A percentile compares a stretch with the other conserved stretches of the same genome.
These are phyloP conservation scores for Mystacornis crossleyi DNA, from an alignment of 2,113 vertebrate genomes.

Conservation along the genomic window DNA sequence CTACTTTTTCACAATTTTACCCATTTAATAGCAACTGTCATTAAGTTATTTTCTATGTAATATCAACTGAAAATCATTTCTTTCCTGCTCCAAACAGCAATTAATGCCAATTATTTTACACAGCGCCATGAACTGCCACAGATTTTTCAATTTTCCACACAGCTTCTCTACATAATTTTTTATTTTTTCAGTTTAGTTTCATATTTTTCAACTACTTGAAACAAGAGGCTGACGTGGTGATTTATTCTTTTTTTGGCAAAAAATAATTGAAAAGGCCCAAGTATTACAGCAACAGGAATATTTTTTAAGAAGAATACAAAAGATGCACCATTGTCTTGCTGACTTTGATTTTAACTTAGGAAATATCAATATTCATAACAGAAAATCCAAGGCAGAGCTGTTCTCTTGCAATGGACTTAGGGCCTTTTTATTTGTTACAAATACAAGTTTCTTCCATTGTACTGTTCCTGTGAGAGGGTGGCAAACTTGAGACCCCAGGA, in stretches of 20 bases:
- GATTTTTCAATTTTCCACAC: constrained; percentile 64
- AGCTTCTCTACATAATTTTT: background rate
- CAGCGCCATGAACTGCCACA: constrained; percentile 29
- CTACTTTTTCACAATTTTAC: constrained; percentile 28
- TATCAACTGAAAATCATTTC: constrained; percentile 49
- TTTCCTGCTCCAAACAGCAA: constrained; percentile 59
- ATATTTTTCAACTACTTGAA: constrained; percentile 23
- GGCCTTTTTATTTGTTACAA: background rate
- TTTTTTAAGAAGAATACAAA: background rate
- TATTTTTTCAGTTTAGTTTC: background rate
- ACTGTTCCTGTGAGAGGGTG: background rate
- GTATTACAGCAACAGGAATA: background rate
- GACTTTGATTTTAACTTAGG: background rate
- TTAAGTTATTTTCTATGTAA: constrained; percentile 53
- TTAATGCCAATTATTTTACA: constrained; percentile 67
- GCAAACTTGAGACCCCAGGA: background rate
- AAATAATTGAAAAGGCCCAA: background rate
- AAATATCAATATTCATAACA: background rate
- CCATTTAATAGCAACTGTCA: constrained; percentile 47
- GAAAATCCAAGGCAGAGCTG: background rate
- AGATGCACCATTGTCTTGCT: background rate
- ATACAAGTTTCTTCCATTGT: background rate
- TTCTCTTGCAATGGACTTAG: background rate
- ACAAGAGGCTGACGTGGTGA: background rate
- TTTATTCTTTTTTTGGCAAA: background rate